These are phyloP conservation scores for Cremastobaeus sp. DNA, from an alignment of 2,888 invertebrate genomes.

Conservation along the genomic window DNA sequence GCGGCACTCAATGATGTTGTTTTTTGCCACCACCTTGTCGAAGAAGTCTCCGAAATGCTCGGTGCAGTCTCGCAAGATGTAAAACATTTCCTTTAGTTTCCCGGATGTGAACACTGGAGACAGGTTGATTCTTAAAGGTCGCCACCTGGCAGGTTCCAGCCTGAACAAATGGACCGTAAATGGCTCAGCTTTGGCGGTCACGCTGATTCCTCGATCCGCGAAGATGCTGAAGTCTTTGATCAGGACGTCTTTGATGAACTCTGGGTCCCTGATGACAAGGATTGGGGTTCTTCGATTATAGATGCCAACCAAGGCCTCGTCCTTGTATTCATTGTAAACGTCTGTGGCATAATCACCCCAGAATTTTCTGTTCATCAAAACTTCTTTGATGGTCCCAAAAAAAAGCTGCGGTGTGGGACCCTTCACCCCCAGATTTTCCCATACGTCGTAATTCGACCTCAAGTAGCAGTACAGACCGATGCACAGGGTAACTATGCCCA, in stretches of 20 bases:
- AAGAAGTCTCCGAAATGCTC: conserved; percentile 77
- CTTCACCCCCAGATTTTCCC: conserved; percentile 76
- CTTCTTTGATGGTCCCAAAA: conserved; percentile 77
- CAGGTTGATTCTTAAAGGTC: conserved; percentile 78
- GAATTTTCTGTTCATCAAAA: conserved; percentile 63
- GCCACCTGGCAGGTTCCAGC: conserved; percentile 79
- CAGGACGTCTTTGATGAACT: conserved; percentile 74
- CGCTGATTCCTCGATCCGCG: conserved; percentile 68
- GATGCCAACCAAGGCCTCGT: conserved; percentile 73
- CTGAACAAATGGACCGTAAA: conserved; percentile 78
- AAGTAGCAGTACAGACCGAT: no score
- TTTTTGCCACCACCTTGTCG: conserved; percentile 65
- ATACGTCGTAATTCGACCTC: no score
- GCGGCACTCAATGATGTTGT: conserved; percentile 67
- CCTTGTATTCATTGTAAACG: conserved; percentile 50
- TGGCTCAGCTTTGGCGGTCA: conserved; percentile 78
- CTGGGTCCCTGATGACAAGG: conserved; percentile 74
- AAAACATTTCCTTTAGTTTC: conserved; percentile 79
- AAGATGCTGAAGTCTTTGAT: conserved; percentile 77
- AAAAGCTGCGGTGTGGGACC: conserved; percentile 75
- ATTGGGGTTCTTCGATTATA: conserved; percentile 72
- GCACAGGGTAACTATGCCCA: no score
- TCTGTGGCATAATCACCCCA: conserved; percentile 55
- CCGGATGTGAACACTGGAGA: conserved; percentile 79
- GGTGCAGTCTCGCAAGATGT: conserved; percentile 78